Base-by-base conservation (phyloP, 1,140 invertebrate genomes). In the Varroa destructor region DNA sequence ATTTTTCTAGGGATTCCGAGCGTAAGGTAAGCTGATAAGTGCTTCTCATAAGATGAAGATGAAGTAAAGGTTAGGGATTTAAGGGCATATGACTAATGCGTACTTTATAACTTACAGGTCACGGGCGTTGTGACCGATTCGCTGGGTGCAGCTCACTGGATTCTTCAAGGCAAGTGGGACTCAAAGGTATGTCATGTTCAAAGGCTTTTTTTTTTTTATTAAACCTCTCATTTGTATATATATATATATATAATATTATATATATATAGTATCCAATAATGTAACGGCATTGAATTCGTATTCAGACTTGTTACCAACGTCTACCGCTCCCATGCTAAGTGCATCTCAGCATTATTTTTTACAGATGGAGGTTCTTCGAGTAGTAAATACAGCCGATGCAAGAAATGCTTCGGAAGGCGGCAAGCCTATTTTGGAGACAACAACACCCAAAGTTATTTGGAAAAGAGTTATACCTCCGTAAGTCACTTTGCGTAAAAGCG, bases 151-250 rank as follows among this genome's bases (percentile, higher is more conserved):
- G 83, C 85, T 42, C 85, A 86, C 74, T 91, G 85, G 84, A 87
- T 95, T 71, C 83, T 97, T 46, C 89, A 89, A 76, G 94, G 94
- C 12, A 91, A 90, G 54, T 99, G 96, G 96, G 94, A 98, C 81
- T 83, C 85, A 56, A 89, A 90, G 79, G 91, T 99, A 74, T 94
- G 98, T 82, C 89, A 91, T 72, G 91, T 93, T 42, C 87, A 89
- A 40, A 85, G 89, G 1, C 87, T 86, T 76, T 86, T 85, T 51
- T 51, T 51, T 5, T 8, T 5, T 51, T 51, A 8, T 51, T 51
- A 51, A 25, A 25, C 25, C 25, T 25, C 25, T 25, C 25, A 25
- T 25, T 25, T 25, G 25, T 25, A 25, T 25, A 25, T 25, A 25
- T 51, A 51, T 51, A 51, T 51, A 51, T 5, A 3, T 5, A 51